Evolutionary conservation across 2,888 invertebrate genomes (phyloP).

Genomic region (Halictus quadricinctus): DNA sequence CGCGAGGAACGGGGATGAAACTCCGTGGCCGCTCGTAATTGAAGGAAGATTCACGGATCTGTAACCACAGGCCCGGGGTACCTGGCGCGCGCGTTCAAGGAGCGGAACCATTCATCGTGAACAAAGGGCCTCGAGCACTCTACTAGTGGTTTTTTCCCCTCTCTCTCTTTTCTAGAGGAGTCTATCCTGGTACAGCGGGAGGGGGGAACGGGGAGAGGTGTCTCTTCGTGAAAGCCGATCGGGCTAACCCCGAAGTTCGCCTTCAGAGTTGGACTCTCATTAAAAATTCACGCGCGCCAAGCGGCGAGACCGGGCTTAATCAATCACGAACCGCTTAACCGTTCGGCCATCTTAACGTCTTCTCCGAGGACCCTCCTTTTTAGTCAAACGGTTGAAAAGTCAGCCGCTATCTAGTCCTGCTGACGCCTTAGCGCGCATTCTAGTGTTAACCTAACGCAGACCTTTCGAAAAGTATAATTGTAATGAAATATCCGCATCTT

Average conservation of each 20-base stretch:
- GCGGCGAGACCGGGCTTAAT: slow-evolving; percentile 42
- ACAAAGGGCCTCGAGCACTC: slow-evolving; percentile 58
- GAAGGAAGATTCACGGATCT: slow-evolving; percentile 46
- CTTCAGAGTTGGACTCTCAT: slow-evolving; percentile 53
- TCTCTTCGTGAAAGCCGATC: slow-evolving; percentile 57
- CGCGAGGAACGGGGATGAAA: slow-evolving; percentile 1
- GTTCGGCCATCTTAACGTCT: slow-evolving; percentile 5
- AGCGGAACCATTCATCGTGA: slow-evolving; percentile 52
- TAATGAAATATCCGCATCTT: no score
- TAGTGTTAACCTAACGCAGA: background rate
- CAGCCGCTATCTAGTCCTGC: background rate
- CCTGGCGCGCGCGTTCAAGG: slow-evolving; percentile 36
- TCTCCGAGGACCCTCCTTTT: background rate
- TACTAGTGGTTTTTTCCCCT: slow-evolving; percentile 22
- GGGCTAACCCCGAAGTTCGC: slow-evolving; percentile 33
- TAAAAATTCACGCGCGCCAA: slow-evolving; percentile 60
- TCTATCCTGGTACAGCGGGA: background rate
- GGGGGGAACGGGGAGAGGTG: slow-evolving; percentile 21
- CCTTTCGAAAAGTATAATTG: background rate
- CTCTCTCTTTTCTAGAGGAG: background rate
- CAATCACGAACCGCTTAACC: slow-evolving; percentile 52
- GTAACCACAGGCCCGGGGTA: slow-evolving; percentile 21
- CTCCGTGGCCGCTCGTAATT: slow-evolving; percentile 30
- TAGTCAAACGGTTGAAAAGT: slow-evolving; percentile 3
- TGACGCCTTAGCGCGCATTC: background rate